Evolutionary conservation across 2,888 invertebrate species (phyloP).

Genomic region (Meganola albula): DNA sequence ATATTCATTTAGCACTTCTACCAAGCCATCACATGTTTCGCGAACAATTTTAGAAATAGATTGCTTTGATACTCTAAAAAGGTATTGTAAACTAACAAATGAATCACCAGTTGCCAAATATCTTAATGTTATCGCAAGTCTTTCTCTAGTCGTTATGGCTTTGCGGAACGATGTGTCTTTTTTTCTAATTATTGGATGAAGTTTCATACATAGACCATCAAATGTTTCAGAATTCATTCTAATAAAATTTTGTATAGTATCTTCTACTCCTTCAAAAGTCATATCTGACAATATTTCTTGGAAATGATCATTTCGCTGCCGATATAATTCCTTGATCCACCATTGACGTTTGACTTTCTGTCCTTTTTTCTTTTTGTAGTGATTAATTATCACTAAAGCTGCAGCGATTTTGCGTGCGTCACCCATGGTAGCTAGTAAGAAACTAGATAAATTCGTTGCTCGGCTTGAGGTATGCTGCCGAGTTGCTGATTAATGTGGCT

Average conservation of each 20-base stretch:
- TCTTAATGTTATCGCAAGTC: conserved; percentile 12
- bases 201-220: not conserved
- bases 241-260: conserved; percentile 8
- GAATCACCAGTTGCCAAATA: conserved; percentile 16
- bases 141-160: conserved; percentile 7
- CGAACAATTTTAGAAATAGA: conserved; percentile 11
- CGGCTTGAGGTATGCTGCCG: conserved; percentile 7
- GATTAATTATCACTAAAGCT: conserved; percentile 20
- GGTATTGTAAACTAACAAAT: conserved; percentile 13
- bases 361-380: conserved; percentile 17
- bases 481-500: conserved; percentile 7
- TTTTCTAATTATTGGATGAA: conserved; percentile 6
- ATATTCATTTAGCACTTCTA: conserved; percentile 17
- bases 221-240: conserved; percentile 3
- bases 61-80: conserved; percentile 16
- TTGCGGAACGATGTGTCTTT: conserved; percentile 10
- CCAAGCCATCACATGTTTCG: conserved; percentile 11
- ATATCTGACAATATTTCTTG: conserved; percentile 14
- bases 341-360: conserved; percentile 18
- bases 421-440: conserved; percentile 12
- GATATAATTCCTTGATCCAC: conserved; percentile 14
- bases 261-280: conserved; percentile 14
- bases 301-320: conserved; percentile 13
- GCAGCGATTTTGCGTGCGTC: conserved; percentile 12
- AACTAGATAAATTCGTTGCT: conserved; percentile 15